Base-by-base conservation (phyloP, 2,888 invertebrate species). In the Tribolium freemani region DNA sequence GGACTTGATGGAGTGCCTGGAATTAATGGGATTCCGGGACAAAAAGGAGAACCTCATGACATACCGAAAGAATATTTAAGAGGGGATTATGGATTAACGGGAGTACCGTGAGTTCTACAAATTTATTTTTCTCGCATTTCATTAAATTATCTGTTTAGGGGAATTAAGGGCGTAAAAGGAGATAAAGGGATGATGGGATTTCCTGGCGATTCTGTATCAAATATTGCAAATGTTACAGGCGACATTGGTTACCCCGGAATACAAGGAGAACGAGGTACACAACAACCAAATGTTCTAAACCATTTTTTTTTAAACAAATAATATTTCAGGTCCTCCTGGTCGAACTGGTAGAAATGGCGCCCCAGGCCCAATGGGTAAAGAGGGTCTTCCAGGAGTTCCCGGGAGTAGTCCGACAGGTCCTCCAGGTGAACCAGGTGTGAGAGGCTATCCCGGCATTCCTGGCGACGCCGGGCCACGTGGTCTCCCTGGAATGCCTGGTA, bases 401-500 rank as follows among this genome's bases (percentile, higher is more conserved):
- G 26, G 26, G 5, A 5, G 5, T 3, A 26, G 26, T 38, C 38
- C 8, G 26, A 5, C 3, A 48, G 16, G 48, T 48, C 16, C 48
- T 6, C 10, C 13, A 11, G 94, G 93, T 16, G 84, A 87, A 0
- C 78, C 84, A 26, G 95, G 95, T 10, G 83, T 87, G 6, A 93
- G 92, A 84, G 95, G 95, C 3, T 88, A 89, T 75, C 86, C 88
- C 0, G 95, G 95, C 31, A 85, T 90, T 54, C 88, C 88, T 20
- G 95, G 95, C 46, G 88, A 90, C 71, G 85, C 87, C 68, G 95
- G 95, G 10, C 90, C 89, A 0, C 87, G 84, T 44, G 95, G 95
- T 56, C 83, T 85, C 2, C 58, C 83, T 0, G 87, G 87, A 10
- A 54, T 38, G 9, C 81, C 82, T 0, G 87, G 87, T 20, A 71